phyloP scores from a whole-genome alignment of 2,797 vertebrate genomes.

The Melanotaenia parkinsoni region DNA sequence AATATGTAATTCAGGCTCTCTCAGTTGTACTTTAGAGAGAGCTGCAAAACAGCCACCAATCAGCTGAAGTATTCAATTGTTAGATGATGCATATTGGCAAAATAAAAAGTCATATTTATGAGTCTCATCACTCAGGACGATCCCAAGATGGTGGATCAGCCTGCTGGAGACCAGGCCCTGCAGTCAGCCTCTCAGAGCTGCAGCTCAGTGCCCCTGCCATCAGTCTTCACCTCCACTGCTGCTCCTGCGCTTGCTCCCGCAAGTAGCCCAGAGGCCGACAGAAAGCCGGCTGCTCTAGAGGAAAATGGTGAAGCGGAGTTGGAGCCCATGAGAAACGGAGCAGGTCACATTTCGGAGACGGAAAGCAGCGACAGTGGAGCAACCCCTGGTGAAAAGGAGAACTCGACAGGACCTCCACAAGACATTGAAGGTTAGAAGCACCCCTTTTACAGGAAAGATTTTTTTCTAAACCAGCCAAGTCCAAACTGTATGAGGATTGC shows the following conservation, averaged over 20 bases:
- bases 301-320: constrained; percentile 88
- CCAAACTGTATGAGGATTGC: not conserved
- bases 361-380: constrained; percentile 84
- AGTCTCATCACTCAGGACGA: constrained; percentile 71
- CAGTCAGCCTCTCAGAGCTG: constrained; percentile 62
- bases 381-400: constrained; percentile 81
- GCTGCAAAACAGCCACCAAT: not conserved
- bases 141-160: constrained; percentile 78
- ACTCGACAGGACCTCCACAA: constrained; percentile 74
- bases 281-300: constrained; percentile 78
- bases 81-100: not conserved
- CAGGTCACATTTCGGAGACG: constrained; percentile 86
- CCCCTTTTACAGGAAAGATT: not conserved
- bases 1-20: not conserved
- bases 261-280: constrained; percentile 69
- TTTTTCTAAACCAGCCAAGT: not conserved
- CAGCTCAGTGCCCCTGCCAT: constrained; percentile 65
- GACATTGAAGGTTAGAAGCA: constrained; percentile 86
- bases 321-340: constrained; percentile 90
- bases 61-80: not conserved
- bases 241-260: constrained; percentile 37
- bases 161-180: constrained; percentile 79
- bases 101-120: not conserved
- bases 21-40: not conserved
- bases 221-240: constrained; percentile 50